These are phyloP conservation scores for Andrena camellia DNA, from an alignment of 2,888 invertebrate species.

Conservation along the genomic window DNA sequence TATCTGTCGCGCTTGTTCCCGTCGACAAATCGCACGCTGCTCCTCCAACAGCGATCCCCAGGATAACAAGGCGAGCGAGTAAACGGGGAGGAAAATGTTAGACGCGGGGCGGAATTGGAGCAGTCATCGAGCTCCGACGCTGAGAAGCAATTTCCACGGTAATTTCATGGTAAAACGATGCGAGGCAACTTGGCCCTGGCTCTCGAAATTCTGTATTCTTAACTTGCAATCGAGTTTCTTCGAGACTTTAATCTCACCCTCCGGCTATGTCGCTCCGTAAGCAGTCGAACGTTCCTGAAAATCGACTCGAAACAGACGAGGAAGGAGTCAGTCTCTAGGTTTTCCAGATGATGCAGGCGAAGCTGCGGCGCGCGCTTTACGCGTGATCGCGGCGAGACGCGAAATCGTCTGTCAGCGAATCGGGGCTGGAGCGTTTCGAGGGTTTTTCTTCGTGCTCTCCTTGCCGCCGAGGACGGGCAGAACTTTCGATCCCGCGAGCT, in stretches of 20 bases:
- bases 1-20: background rate
- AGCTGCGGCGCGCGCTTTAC: no score
- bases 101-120: slow-evolving; percentile 27
- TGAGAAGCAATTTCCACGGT: slow-evolving; percentile 41
- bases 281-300: background rate
- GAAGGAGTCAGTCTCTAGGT: no score
- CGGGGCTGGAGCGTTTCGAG: no score
- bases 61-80: background rate
- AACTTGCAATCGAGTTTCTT: slow-evolving; percentile 45
- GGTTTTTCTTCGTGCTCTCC: no score
- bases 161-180: slow-evolving; percentile 46
- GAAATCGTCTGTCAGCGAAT: no score
- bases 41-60: background rate
- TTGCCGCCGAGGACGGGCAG: no score
- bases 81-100: slow-evolving; percentile 18
- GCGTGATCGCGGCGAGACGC: no score
- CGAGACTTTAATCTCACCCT: slow-evolving; percentile 1
- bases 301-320: slow-evolving; percentile 20
- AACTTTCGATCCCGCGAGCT: background rate
- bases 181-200: slow-evolving; percentile 17
- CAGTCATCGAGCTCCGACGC: slow-evolving; percentile 35
- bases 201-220: slow-evolving; percentile 39
- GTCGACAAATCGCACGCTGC: background rate
- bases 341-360: no score
- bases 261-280: background rate